These are phyloP conservation scores for Pelecanoides urinatrix DNA, from an alignment of 2,113 vertebrate species.

Conservation along the genomic window DNA sequence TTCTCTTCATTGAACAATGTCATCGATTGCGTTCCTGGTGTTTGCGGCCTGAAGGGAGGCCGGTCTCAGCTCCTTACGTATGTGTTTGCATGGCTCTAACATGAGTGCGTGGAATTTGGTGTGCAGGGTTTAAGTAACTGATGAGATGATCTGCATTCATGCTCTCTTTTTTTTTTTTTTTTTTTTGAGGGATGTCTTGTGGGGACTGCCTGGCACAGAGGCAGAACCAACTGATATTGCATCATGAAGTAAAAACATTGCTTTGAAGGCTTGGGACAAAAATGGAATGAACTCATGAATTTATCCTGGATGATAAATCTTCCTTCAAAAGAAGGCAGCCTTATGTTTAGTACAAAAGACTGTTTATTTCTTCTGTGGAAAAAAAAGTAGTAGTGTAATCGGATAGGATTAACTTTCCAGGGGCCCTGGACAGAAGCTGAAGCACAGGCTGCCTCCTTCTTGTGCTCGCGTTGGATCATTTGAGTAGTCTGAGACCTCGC, in stretches of 20 bases:
- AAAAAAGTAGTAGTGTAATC: conserved; percentile 6
- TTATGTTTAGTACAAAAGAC: conserved; percentile 47
- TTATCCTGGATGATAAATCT: conserved; percentile 41
- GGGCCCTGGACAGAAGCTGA: conserved; percentile 23
- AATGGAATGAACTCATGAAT: conserved; percentile 1
- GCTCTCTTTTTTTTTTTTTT: background rate
- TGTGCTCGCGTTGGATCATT: background rate
- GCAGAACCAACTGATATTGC: background rate
- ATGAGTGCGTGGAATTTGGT: background rate
- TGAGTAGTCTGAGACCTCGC: background rate
- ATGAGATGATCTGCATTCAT: background rate
- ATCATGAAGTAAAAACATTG: background rate
- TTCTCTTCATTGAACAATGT: background rate
- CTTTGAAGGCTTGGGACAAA: background rate
- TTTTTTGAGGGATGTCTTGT: background rate
- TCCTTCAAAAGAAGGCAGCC: conserved; percentile 32
- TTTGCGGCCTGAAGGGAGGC: background rate
- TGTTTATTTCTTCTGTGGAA: conserved; percentile 39
- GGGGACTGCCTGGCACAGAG: background rate
- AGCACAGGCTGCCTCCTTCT: background rate
- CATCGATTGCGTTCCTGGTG: background rate
- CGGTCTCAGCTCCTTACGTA: background rate
- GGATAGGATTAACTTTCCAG: conserved; percentile 54
- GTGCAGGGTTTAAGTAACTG: background rate
- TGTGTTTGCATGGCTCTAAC: background rate